Conservation (phyloP, 2,888 invertebrate species). For the Trypoxylon attenuatum region DNA sequence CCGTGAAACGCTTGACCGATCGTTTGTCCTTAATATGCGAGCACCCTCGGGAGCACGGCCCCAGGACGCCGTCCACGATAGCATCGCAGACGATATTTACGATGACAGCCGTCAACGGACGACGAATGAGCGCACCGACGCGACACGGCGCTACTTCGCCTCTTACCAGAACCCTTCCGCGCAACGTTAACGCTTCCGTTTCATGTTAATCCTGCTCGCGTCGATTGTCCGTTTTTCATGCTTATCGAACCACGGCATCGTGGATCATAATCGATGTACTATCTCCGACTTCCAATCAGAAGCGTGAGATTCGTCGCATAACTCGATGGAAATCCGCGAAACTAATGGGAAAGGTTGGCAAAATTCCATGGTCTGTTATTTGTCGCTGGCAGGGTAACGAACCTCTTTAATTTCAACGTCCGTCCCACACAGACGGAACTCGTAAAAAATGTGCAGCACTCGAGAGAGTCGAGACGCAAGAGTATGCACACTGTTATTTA, state of each 20-base stretch:
- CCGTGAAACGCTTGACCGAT: slow-evolving; percentile 4
- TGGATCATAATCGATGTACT: background rate
- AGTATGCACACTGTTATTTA: too few relatives aligned
- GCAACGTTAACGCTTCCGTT: background rate
- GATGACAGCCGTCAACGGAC: background rate
- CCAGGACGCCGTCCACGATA: background rate
- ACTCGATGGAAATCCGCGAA: too few relatives aligned
- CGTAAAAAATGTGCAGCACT: too few relatives aligned
- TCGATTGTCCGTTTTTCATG: background rate
- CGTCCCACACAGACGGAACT: too few relatives aligned
- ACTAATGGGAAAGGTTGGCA: too few relatives aligned
- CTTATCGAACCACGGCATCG: background rate
- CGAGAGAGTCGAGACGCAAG: too few relatives aligned
- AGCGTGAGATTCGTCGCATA: too few relatives aligned
- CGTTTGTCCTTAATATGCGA: slow-evolving; percentile 13
- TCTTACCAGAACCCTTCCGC: background rate
- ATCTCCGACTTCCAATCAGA: too few relatives aligned
- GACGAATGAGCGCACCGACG: background rate
- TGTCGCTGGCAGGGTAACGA: too few relatives aligned
- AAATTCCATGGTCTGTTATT: too few relatives aligned
- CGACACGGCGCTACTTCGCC: background rate
- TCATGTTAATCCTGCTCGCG: background rate
- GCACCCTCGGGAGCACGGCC: background rate
- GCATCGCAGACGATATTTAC: slow-evolving; percentile 3
- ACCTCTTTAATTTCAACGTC: too few relatives aligned